These are phyloP conservation scores for Caenorhabditis sp. DNA, from an alignment of 2,888 invertebrate species.

Conservation along the genomic window DNA sequence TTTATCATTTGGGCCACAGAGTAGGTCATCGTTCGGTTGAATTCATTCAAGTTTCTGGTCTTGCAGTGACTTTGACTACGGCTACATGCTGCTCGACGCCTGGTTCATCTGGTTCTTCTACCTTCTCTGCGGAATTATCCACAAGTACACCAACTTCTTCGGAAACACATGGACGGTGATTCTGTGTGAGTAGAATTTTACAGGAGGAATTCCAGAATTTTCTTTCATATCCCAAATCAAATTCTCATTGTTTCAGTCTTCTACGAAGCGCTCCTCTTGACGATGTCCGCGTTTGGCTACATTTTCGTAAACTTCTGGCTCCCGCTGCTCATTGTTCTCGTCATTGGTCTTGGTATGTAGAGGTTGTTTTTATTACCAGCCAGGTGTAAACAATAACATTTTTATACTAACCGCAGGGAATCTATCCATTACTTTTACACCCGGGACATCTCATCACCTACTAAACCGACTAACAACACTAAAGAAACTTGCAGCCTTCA, in stretches of 20 bases:
- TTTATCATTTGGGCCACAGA: constrained; percentile 4
- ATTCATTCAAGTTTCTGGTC: background rate
- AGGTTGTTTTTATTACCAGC: background rate
- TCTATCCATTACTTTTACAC: no score
- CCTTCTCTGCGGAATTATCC: background rate
- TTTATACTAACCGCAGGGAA: no score
- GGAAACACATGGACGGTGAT: background rate
- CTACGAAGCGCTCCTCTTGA: no score
- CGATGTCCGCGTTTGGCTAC: no score
- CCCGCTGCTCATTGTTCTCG: background rate
- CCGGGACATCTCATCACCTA: no score
- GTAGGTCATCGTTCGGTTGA: background rate
- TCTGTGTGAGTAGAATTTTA: background rate
- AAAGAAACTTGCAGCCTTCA: no score
- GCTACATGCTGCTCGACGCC: background rate
- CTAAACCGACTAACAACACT: no score
- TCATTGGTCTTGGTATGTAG: background rate
- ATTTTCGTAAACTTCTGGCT: constrained; percentile 5
- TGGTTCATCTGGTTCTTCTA: background rate
- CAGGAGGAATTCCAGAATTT: no score
- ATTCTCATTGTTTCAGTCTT: background rate
- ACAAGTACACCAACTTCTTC: constrained; percentile 9
- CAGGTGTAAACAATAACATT: no score
- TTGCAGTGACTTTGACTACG: constrained; percentile 13
- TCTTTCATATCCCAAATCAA: background rate